Conservation (phyloP, 2,113 vertebrate genomes). For the Scartelaos histophorus region DNA sequence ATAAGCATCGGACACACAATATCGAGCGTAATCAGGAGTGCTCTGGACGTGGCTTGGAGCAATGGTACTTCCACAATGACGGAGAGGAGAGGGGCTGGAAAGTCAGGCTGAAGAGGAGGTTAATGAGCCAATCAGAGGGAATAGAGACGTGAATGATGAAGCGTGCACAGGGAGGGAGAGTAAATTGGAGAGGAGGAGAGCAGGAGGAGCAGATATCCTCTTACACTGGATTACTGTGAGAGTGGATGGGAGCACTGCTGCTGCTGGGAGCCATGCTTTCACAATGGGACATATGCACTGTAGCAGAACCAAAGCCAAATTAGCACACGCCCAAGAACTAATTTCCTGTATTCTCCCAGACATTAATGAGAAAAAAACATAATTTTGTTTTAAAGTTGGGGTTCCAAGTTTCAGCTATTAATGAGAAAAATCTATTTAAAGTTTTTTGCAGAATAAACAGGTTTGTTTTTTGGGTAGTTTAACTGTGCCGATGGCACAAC, state of each 20-base stretch:
- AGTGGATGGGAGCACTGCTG: constrained; percentile 61
- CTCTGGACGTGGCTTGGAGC: constrained; percentile 41
- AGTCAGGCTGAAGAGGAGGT: constrained; percentile 59
- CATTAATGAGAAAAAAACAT: constrained; percentile 23
- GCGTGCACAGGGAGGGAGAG: constrained; percentile 41
- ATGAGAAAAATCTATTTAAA: not conserved
- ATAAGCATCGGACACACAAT: constrained; percentile 70
- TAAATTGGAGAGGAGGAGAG: constrained; percentile 68
- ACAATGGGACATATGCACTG: constrained; percentile 30
- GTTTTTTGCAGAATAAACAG: not conserved
- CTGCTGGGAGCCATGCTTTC: constrained; percentile 47
- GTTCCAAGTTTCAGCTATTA: constrained; percentile 4
- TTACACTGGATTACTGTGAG: constrained; percentile 72
- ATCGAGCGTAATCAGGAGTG: constrained; percentile 66
- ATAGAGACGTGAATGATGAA: constrained; percentile 69
- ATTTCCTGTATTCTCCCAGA: constrained; percentile 23
- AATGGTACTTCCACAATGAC: constrained; percentile 3
- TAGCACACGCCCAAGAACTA: constrained; percentile 19
- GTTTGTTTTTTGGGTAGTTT: not conserved
- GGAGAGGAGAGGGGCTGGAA: constrained; percentile 10
- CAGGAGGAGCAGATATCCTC: constrained; percentile 70
- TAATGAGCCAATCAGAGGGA: constrained; percentile 72
- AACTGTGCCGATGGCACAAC: not conserved
- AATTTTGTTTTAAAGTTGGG: not conserved
- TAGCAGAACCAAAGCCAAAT: constrained; percentile 29